Evolutionary conservation across 2,113 vertebrate species (phyloP).

Genomic region (Dasyornis broadbenti): DNA sequence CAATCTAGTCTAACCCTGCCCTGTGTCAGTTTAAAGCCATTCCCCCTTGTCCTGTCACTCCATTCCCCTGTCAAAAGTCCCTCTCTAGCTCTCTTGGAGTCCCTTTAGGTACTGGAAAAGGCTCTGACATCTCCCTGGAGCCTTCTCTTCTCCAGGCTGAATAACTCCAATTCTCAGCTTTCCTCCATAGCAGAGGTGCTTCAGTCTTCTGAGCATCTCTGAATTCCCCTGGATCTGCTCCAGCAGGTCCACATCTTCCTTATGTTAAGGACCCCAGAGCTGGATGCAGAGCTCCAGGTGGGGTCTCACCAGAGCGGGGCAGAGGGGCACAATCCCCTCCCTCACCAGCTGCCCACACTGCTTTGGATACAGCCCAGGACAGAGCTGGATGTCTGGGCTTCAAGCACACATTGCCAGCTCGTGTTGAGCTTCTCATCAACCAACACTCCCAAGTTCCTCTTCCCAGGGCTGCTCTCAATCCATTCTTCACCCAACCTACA

Average conservation of each 20-base stretch:
- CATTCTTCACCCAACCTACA: not conserved
- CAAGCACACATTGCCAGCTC: not conserved
- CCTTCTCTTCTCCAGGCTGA: not conserved
- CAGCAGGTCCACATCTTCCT: not conserved
- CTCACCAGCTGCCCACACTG: not conserved
- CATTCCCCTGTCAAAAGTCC: not conserved
- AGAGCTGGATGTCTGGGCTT: not conserved
- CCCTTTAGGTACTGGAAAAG: not conserved
- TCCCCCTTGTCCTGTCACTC: not conserved
- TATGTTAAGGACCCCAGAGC: not conserved
- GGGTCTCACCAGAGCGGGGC: rapidly evolving
- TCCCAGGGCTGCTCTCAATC: not conserved
- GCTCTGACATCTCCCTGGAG: not conserved
- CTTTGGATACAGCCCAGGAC: not conserved
- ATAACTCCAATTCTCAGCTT: not conserved
- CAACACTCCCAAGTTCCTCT: not conserved
- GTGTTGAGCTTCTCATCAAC: not conserved
- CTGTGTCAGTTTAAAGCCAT: not conserved
- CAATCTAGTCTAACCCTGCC: not conserved
- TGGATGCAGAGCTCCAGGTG: not conserved
- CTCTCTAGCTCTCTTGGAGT: not conserved
- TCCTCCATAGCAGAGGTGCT: not conserved
- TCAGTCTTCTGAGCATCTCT: not conserved
- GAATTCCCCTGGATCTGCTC: not conserved
- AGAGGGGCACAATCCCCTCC: not conserved